Conservation (phyloP, 2,113 vertebrate species). For the Ochotona curzoniae region DNA sequence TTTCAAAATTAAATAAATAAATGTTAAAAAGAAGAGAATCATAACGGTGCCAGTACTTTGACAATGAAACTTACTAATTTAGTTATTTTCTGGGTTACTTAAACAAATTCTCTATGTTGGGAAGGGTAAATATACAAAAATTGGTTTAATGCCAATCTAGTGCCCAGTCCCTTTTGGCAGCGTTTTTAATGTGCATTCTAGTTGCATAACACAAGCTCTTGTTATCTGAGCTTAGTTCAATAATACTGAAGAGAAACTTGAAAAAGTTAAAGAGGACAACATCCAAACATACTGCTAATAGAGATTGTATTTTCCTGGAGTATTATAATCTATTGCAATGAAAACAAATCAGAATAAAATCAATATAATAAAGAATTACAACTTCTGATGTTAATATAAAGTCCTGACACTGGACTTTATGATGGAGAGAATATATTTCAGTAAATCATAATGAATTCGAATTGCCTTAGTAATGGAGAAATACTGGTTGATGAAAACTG, state of each 20-base stretch:
- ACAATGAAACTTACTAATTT: too few relatives aligned
- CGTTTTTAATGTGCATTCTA: conserved; percentile 11
- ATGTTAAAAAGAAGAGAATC: too few relatives aligned
- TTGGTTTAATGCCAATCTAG: too few relatives aligned
- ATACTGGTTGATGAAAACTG: background rate
- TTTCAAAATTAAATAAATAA: too few relatives aligned
- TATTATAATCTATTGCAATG: background rate
- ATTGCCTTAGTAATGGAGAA: background rate
- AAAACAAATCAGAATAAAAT: background rate
- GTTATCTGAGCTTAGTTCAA: background rate
- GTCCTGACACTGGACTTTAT: background rate
- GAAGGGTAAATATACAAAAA: too few relatives aligned
- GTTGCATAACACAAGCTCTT: background rate
- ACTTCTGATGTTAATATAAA: conserved; percentile 5
- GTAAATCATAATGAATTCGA: background rate
- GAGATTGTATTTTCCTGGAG: background rate
- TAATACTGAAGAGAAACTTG: background rate
- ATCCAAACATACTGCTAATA: too few relatives aligned
- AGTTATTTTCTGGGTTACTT: too few relatives aligned
- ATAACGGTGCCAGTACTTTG: too few relatives aligned
- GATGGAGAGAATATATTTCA: background rate
- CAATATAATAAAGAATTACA: background rate
- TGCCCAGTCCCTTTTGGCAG: background rate
- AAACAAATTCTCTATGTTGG: too few relatives aligned
- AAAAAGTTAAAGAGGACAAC: too few relatives aligned